These are phyloP conservation scores for Stratiomys singularior DNA, from an alignment of 2,888 invertebrate species.

Conservation along the genomic window DNA sequence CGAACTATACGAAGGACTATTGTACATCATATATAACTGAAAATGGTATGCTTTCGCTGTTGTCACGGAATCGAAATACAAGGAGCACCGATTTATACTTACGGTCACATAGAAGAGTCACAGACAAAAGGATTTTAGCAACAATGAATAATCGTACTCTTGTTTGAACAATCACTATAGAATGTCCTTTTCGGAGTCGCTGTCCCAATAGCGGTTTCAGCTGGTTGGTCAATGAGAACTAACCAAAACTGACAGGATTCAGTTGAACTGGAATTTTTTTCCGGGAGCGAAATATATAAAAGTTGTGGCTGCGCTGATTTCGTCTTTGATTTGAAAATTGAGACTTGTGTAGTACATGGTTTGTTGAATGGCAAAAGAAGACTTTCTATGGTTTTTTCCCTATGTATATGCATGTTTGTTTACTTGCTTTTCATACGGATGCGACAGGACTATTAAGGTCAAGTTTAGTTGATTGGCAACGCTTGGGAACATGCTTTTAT, in stretches of 20 bases:
- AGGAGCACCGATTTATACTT: constrained; percentile 2
- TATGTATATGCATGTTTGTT: neutral
- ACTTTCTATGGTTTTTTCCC: neutral
- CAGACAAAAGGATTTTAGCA: constrained; percentile 9
- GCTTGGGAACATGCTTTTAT: neutral
- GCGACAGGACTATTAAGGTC: constrained; percentile 7
- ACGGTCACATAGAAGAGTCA: neutral
- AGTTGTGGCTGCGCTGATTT: neutral
- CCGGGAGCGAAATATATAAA: too few relatives aligned
- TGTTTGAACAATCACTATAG: constrained; percentile 20
- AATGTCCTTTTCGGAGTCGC: constrained; percentile 10
- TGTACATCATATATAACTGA: neutral
- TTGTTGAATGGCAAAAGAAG: neutral
- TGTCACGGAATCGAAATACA: constrained; percentile 7
- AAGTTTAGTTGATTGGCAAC: neutral
- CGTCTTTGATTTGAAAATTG: constrained; percentile 31
- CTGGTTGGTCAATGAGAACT: constrained; percentile 23
- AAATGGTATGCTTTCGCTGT: neutral
- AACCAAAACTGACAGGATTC: constrained; percentile 15
- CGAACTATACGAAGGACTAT: neutral
- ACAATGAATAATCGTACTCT: constrained; percentile 33
- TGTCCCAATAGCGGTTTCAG: neutral
- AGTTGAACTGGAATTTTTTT: constrained; percentile 2
- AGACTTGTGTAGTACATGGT: constrained; percentile 1
- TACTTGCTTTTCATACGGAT: neutral